A percentile compares a stretch with the other conserved stretches of the same genome.
These are phyloP conservation scores for Dallia pectoralis DNA, from an alignment of 2,797 vertebrate genomes.

Conservation along the genomic window DNA sequence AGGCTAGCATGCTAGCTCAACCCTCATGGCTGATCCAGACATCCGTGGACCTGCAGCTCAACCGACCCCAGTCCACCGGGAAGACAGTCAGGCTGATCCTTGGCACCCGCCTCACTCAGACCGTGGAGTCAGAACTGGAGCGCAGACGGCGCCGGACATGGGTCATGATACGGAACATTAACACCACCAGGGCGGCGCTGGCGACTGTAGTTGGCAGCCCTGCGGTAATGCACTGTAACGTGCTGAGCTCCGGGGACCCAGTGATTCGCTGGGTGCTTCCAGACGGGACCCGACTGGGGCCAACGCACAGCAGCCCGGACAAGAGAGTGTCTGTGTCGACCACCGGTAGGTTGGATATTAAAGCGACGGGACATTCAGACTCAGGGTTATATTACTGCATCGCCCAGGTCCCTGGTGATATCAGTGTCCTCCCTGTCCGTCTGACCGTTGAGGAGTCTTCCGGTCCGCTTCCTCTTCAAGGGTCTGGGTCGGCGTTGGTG, in stretches of 20 bases:
- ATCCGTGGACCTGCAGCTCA: conserved; percentile 78
- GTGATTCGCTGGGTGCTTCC: conserved; percentile 82
- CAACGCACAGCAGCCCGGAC: conserved; percentile 62
- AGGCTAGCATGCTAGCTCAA: conserved; percentile 71
- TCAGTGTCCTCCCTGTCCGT: conserved; percentile 67
- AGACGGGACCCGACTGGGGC: conserved; percentile 73
- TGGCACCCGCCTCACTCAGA: conserved; percentile 63
- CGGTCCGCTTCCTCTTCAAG: conserved; percentile 57
- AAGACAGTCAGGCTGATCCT: conserved; percentile 76
- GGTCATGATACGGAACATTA: conserved; percentile 81
- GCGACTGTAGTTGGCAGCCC: conserved; percentile 70
- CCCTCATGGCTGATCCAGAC: conserved; percentile 86
- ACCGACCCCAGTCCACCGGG: conserved; percentile 81
- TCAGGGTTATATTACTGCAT: conserved; percentile 84
- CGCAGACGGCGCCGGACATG: conserved; percentile 69
- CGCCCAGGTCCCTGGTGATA: conserved; percentile 73
- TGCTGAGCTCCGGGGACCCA: conserved; percentile 78
- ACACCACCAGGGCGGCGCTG: conserved; percentile 52
- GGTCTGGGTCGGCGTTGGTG: conserved; percentile 33
- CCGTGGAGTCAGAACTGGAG: conserved; percentile 55
- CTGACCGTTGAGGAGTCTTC: conserved; percentile 77
- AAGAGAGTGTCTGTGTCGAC: conserved; percentile 73
- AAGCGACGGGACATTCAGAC: conserved; percentile 66
- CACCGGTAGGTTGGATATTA: conserved; percentile 75
- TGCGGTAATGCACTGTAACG: conserved; percentile 74